Evolutionary conservation across 2,113 vertebrate species (phyloP).

Genomic region (Phyllopteryx taeniolatus): DNA sequence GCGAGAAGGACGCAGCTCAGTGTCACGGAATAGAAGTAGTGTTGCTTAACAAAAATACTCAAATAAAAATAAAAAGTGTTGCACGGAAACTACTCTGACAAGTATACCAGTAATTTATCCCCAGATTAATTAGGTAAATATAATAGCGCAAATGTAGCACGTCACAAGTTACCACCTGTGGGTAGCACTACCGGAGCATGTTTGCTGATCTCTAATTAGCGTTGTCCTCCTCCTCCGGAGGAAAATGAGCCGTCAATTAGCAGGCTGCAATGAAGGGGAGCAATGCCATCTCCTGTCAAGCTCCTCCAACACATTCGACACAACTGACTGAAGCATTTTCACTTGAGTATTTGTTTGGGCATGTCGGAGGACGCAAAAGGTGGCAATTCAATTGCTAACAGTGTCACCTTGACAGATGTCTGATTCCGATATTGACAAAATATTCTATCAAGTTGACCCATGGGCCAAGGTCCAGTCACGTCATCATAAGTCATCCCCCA

Average conservation of each 20-base stretch:
- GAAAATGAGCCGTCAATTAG: slow-evolving; percentile 69
- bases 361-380: background rate
- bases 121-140: background rate
- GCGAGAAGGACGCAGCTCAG: too few species aligned
- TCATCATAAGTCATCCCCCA: too few species aligned
- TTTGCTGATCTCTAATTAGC: slow-evolving; percentile 66
- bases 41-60: too few species aligned
- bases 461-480: too few species aligned
- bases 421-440: too few species aligned
- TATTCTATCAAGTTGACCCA: too few species aligned
- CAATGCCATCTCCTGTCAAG: slow-evolving; percentile 59
- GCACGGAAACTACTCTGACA: too few species aligned
- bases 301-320: slow-evolving; percentile 40
- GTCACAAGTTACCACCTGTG: background rate
- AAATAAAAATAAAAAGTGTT: too few species aligned
- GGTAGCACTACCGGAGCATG: slow-evolving; percentile 19
- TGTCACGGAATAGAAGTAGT: too few species aligned
- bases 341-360: background rate
- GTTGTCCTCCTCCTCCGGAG: slow-evolving; percentile 47
- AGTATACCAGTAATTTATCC: background rate
- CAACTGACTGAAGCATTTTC: background rate
- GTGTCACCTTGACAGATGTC: too few species aligned
- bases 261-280: slow-evolving; percentile 43
- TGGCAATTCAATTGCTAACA: too few species aligned
- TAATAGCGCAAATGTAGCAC: too few species aligned